phyloP scores from a whole-genome alignment of 1,140 invertebrate species.

The Musca domestica region DNA sequence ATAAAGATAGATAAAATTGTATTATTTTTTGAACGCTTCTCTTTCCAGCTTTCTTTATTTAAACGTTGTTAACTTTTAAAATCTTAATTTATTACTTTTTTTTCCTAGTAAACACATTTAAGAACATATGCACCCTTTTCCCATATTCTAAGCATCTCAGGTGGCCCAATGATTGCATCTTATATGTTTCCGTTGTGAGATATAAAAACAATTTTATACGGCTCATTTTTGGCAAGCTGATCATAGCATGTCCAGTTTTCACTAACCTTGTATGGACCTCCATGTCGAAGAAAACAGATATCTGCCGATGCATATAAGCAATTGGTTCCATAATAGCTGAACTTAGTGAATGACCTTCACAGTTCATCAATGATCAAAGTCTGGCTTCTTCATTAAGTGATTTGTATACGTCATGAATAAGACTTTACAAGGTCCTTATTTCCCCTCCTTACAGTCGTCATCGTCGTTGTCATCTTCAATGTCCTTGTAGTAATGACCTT shows the following conservation, averaged over 20 bases:
- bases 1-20: too few relatives aligned
- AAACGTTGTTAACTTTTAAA: too few relatives aligned
- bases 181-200: not conserved
- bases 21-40: too few relatives aligned
- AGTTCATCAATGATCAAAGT: conserved; percentile 10
- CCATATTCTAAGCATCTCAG: not conserved
- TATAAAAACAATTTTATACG: conserved; percentile 10
- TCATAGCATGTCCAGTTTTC: not conserved
- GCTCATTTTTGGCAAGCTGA: not conserved
- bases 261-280: conserved; percentile 11
- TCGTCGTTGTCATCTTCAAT: not conserved
- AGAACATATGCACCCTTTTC: too few relatives aligned
- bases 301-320: too few relatives aligned
- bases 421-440: conserved; percentile 1
- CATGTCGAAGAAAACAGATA: not conserved
- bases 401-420: too few relatives aligned
- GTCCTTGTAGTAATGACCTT: not conserved
- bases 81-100: too few relatives aligned
- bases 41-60: too few relatives aligned
- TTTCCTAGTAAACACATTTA: too few relatives aligned
- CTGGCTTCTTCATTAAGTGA: not conserved
- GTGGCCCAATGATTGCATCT: not conserved
- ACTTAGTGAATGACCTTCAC: conserved; percentile 6
- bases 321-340: too few relatives aligned
- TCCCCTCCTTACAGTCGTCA: conserved; percentile 2